phyloP scores from a whole-genome alignment of 2,888 invertebrate species.

The Lycia hirtaria region DNA sequence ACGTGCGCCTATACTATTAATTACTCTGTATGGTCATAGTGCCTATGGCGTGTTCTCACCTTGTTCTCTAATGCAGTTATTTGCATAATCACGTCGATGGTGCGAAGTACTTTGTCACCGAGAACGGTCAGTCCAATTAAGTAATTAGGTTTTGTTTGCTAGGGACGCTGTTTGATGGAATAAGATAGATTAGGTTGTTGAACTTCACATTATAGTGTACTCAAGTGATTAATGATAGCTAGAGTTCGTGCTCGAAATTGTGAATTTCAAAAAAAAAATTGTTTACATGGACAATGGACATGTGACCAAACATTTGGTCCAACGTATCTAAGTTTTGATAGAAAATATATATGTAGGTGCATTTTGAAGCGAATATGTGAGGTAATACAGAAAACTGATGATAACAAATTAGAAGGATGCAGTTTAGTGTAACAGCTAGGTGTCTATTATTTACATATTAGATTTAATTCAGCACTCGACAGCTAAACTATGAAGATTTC shows the following conservation, averaged over 20 bases:
- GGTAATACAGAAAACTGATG: no score
- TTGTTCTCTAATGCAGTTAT: slow-evolving; percentile 61
- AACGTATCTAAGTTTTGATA: no score
- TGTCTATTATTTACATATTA: no score
- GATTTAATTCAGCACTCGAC: no score
- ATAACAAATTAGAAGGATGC: no score
- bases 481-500: no score
- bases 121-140: slow-evolving; percentile 32
- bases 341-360: no score
- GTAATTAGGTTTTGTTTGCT: slow-evolving; percentile 32
- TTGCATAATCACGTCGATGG: slow-evolving; percentile 52
- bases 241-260: background rate
- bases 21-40: no score
- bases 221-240: slow-evolving; percentile 9
- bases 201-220: slow-evolving; percentile 8
- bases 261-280: background rate
- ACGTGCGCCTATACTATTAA: no score
- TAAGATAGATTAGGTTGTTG: slow-evolving; percentile 13
- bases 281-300: background rate
- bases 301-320: no score
- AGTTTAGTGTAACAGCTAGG: no score
- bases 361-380: no score
- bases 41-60: slow-evolving; percentile 10
- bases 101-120: slow-evolving; percentile 19
- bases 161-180: slow-evolving; percentile 15